Conservation (phyloP, 2,888 invertebrate genomes). For the Erannis defoliaria region DNA sequence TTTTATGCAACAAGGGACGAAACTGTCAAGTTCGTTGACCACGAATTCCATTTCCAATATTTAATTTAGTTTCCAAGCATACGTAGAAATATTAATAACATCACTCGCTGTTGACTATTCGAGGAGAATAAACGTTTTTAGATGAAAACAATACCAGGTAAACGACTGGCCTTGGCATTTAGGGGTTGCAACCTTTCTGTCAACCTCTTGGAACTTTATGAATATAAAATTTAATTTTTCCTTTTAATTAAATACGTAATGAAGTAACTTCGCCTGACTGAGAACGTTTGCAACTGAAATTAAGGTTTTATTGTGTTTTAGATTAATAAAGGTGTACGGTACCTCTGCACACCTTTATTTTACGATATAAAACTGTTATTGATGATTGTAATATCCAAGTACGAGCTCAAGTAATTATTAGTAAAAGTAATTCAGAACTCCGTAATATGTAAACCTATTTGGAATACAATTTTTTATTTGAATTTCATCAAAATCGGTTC, state of each 20-base stretch:
- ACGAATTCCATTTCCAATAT: background rate
- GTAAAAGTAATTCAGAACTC: too few relatives aligned
- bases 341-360: too few relatives aligned
- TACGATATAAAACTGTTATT: too few relatives aligned
- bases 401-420: too few relatives aligned
- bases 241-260: conserved; percentile 16
- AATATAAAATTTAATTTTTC: conserved; percentile 17
- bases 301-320: conserved; percentile 8
- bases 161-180: conserved; percentile 25
- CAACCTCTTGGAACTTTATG: conserved; percentile 15
- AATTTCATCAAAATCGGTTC: too few relatives aligned
- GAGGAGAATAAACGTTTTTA: conserved; percentile 4
- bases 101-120: background rate
- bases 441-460: too few relatives aligned
- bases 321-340: conserved; percentile 2
- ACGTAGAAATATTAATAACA: background rate
- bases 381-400: too few relatives aligned
- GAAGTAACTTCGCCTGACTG: conserved; percentile 5
- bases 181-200: conserved; percentile 20
- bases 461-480: too few relatives aligned
- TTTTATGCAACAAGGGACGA: too few relatives aligned
- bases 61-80: background rate
- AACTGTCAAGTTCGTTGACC: too few relatives aligned
- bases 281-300: background rate
- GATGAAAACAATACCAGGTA: conserved; percentile 5